Base-by-base conservation (phyloP, 2,888 invertebrate species). In the Leptothorax acervorum region DNA sequence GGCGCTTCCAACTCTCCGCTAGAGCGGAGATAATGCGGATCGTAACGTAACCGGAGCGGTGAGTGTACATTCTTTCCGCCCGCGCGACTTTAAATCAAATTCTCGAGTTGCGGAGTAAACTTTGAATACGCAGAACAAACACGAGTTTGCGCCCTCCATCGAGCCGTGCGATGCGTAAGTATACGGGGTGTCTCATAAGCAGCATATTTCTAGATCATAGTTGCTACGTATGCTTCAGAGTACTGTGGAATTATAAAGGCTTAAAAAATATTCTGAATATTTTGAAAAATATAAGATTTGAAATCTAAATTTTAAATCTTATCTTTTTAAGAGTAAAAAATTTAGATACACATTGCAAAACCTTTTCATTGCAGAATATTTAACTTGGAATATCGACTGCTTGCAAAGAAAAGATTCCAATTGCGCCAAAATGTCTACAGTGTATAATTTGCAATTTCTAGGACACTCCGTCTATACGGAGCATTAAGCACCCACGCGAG, bases 41-140 rank as follows among this genome's bases (percentile, higher is more conserved):
- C 35, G 35, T 83, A 87, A 88, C 35, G 63, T 31, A 81, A 42
- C 18, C 66, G 48, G 48, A 51, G 85, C 51, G 42, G 45, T 68
- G 82, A 73, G 83, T 71, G 83, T 82, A 78, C 62, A 79, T 79
- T 84, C 89, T 86, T 85, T 90, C 85, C 85, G 48, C 65, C 63
- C 82, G 82, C 76, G 84, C 85, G 86, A 89, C 78, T 89, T 82
- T 71, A 75, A 88, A 84, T 86, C 88, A 86, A 88, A 74, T 74
- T 68, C 71, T 48, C 70, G 68, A 79, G 74, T 86, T 68, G 84
- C 76, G 55, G 82, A 63, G 79, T 71, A 87, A 89, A 90, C 86
- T 85, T 89, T 70, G 89, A 66, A 85, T 90, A 88, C 86, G 86
- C 76, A 78, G 84, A 83, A 60, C 28, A 83, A 88, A 83, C 48